phyloP scores from a whole-genome alignment of 2,113 vertebrate species.

The Leptosomus discolor region DNA sequence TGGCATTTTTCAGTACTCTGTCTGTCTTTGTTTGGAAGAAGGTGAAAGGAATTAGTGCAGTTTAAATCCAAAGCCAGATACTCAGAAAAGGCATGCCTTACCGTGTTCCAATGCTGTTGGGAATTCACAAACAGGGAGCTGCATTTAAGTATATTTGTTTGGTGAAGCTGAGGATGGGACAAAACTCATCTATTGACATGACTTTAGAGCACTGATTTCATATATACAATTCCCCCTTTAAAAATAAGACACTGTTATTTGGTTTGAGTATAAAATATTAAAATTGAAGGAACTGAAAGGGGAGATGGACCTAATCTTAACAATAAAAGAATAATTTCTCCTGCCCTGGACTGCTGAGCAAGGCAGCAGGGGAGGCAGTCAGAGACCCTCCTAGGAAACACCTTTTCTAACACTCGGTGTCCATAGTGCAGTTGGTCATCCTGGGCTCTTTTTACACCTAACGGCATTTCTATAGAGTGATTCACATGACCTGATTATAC shows the following conservation, averaged over 20 bases:
- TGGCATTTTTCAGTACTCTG: neutral
- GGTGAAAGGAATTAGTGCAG: neutral
- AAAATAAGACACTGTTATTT: neutral
- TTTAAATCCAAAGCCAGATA: neutral
- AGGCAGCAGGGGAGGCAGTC: neutral
- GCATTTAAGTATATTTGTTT: neutral
- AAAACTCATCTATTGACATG: neutral
- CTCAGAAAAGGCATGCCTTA: neutral
- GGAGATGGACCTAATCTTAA: neutral
- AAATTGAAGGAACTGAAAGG: neutral
- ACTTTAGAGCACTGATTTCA: neutral
- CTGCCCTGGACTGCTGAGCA: neutral
- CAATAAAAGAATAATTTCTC: neutral
- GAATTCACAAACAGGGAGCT: neutral
- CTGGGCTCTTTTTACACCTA: neutral
- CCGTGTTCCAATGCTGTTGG: neutral
- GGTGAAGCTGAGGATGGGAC: neutral
- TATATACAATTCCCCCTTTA: neutral
- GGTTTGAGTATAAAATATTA: neutral
- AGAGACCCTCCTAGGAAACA: neutral
- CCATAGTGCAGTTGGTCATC: neutral
- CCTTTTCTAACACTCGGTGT: neutral
- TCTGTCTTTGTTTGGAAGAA: neutral
- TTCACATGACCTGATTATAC: neutral
- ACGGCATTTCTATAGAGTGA: neutral